Evolutionary conservation across 2,888 invertebrate species (phyloP).

Genomic region (Drosophila buzzatii): DNA sequence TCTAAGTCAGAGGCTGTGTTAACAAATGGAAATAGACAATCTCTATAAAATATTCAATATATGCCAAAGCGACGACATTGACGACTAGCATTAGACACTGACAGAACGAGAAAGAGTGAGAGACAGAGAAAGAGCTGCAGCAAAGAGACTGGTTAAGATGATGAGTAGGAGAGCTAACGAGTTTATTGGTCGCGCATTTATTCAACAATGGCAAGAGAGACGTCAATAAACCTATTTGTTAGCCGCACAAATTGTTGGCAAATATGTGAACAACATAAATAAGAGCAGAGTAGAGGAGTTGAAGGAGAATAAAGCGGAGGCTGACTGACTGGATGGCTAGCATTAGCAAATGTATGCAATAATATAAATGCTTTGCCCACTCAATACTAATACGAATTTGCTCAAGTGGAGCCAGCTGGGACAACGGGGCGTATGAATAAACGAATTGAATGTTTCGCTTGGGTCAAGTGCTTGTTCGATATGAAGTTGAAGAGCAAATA

Average conservation of each 20-base stretch:
- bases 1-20: slow-evolving; percentile 8
- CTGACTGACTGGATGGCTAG: neutral
- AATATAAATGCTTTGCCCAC: slow-evolving; percentile 50
- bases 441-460: slow-evolving; percentile 36
- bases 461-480: slow-evolving; percentile 44
- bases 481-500: slow-evolving; percentile 24
- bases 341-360: slow-evolving; percentile 55
- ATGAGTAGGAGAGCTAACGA: slow-evolving; percentile 5
- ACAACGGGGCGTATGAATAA: slow-evolving; percentile 68
- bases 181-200: slow-evolving; percentile 36
- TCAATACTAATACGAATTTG: slow-evolving; percentile 52
- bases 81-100: neutral
- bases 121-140: neutral
- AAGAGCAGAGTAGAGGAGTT: slow-evolving; percentile 16
- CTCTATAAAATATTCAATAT: slow-evolving; percentile 46
- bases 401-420: slow-evolving; percentile 47
- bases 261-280: slow-evolving; percentile 74
- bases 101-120: neutral
- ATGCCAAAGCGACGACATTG: slow-evolving; percentile 34
- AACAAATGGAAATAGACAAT: slow-evolving; percentile 21
- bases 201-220: slow-evolving; percentile 52
- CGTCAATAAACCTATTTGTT: slow-evolving; percentile 59
- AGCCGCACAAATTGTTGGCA: slow-evolving; percentile 68
- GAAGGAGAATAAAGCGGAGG: neutral
- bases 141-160: neutral